phyloP scores from a whole-genome alignment of 1,140 invertebrate species.

The fruit fly (Drosophila melanogaster) region Release_6_plus_ISO1_MT NT_037436.4:14026001-14026500 shows the following conservation, averaged over 20 bases:
- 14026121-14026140: slow-evolving; percentile 82
- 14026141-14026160: slow-evolving; percentile 61
- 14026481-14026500: slow-evolving; percentile 83
- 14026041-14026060: slow-evolving; percentile 78
- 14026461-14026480: slow-evolving; percentile 81
- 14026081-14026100: slow-evolving; percentile 73
- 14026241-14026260: slow-evolving; percentile 75
- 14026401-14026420: slow-evolving; percentile 65
- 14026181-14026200: slow-evolving; percentile 45
- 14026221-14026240: slow-evolving; percentile 70
- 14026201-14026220: slow-evolving; percentile 60
- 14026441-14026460: slow-evolving; percentile 62
- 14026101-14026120: slow-evolving; percentile 77
- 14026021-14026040: slow-evolving; percentile 75
- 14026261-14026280: slow-evolving; percentile 71
- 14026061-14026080: slow-evolving; percentile 81
- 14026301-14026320: slow-evolving; percentile 63
- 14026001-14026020: slow-evolving; percentile 55
- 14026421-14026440: slow-evolving; percentile 73
- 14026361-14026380: slow-evolving; percentile 70
- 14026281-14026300: slow-evolving; percentile 68
- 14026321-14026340: slow-evolving; percentile 70
- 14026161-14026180: slow-evolving; percentile 53
- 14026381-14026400: slow-evolving; percentile 65
- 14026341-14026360: slow-evolving; percentile 61